A percentile compares a stretch with the other conserved stretches of the same genome.
phyloP scores from a whole-genome alignment of 2,888 invertebrate species.

The Leucophenga montana region DNA sequence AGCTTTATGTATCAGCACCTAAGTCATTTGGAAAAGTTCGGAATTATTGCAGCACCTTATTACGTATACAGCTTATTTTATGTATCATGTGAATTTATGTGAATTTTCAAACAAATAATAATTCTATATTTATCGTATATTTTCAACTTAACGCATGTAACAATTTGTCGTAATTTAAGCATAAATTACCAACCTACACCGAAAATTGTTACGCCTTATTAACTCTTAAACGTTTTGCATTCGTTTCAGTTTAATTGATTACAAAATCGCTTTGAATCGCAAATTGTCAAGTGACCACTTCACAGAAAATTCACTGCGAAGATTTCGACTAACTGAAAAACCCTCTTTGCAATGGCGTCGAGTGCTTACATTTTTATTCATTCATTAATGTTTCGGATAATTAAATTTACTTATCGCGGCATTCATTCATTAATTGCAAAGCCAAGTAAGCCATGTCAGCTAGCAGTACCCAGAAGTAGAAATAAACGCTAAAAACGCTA shows the following conservation, averaged over 20 bases:
- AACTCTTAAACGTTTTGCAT: constrained; percentile 31
- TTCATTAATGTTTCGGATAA: constrained; percentile 63
- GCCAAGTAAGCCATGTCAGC: constrained; percentile 34
- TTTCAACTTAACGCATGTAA: no score
- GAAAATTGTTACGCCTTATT: constrained; percentile 50
- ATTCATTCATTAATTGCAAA: constrained; percentile 60
- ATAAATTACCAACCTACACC: no score
- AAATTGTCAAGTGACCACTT: constrained; percentile 30
- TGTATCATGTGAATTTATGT: no score
- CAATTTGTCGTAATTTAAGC: no score
- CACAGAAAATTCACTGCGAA: not conserved
- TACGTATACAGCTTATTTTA: no score
- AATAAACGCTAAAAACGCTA: not conserved
- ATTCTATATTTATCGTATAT: no score
- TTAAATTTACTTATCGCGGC: constrained; percentile 64
- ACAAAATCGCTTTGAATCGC: constrained; percentile 50
- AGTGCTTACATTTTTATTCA: constrained; percentile 55
- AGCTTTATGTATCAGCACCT: no score
- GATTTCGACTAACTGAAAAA: no score
- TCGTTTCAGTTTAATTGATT: constrained; percentile 48
- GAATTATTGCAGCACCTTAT: no score
- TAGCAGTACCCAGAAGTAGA: not conserved
- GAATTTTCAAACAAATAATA: not conserved
- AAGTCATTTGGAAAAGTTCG: no score
- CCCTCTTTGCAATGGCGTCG: not conserved